Conservation (phyloP, 2,113 vertebrate species). For the Tupaia chinensis region DNA sequence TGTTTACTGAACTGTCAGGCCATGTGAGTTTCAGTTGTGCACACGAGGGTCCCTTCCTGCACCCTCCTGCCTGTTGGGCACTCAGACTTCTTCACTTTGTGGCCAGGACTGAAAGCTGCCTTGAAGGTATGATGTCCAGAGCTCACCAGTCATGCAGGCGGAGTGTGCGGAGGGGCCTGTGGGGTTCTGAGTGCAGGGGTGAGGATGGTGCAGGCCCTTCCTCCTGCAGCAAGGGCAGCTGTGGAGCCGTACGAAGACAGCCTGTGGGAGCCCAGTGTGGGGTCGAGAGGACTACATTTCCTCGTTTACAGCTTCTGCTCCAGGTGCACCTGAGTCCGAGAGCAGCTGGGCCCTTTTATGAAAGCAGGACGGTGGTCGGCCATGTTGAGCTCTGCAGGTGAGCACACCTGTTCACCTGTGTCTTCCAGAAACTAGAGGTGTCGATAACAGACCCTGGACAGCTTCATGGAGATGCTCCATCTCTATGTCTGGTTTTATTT, state of each 20-base stretch:
- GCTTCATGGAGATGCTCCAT: fast-evolving
- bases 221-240: not conserved
- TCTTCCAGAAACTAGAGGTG: not conserved
- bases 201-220: not conserved
- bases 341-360: not conserved
- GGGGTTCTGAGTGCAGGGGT: not conserved
- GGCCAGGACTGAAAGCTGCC: not conserved
- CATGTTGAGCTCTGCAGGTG: not conserved
- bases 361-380: not conserved
- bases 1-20: not conserved
- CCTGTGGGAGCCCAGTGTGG: fast-evolving
- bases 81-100: not conserved
- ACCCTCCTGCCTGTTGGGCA: fast-evolving
- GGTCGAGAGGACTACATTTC: not conserved
- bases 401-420: not conserved
- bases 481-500: not conserved
- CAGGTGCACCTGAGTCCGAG: not conserved
- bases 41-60: too few relatives aligned
- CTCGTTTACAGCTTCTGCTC: not conserved
- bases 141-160: fast-evolving
- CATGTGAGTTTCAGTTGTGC: not conserved
- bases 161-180: not conserved
- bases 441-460: too few relatives aligned
- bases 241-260: not conserved
- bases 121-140: not conserved